These are phyloP conservation scores for Neelides folsomi DNA, from an alignment of 2,888 invertebrate species.

Conservation along the genomic window DNA sequence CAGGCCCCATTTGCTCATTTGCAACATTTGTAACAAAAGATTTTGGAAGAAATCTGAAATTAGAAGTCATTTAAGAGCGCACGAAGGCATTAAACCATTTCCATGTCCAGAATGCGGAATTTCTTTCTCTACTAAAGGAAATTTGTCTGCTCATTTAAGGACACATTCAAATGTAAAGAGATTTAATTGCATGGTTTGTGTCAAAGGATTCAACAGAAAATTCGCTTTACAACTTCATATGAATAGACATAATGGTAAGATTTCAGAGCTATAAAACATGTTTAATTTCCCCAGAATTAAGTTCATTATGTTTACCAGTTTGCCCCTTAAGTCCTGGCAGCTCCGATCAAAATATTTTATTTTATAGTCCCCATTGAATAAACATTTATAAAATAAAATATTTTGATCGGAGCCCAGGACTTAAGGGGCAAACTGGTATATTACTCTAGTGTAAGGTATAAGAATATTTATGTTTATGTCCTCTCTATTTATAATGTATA, in stretches of 20 bases:
- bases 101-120: conserved; percentile 13
- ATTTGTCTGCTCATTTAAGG: conserved; percentile 18
- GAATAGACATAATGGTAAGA: conserved; percentile 13
- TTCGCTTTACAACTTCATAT: conserved; percentile 14
- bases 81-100: conserved; percentile 14
- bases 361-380: neutral
- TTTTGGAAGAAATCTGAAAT: conserved; percentile 20
- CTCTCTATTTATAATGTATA: too few species aligned
- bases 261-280: neutral
- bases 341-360: neutral
- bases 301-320: too few species aligned
- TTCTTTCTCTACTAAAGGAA: conserved; percentile 19
- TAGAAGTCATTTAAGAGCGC: conserved; percentile 11
- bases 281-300: too few species aligned
- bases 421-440: too few species aligned
- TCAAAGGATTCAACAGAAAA: conserved; percentile 20
- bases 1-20: conserved; percentile 7
- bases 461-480: too few species aligned
- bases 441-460: too few species aligned
- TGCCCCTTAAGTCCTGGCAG: too few species aligned
- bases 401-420: too few species aligned
- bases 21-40: conserved; percentile 8
- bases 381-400: neutral
- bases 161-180: conserved; percentile 13
- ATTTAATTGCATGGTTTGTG: conserved; percentile 14